A percentile compares a stretch with the other conserved stretches of the same genome.
phyloP scores from a whole-genome alignment of 2,113 vertebrate species.

The Porphyrio hochstetteri region DNA sequence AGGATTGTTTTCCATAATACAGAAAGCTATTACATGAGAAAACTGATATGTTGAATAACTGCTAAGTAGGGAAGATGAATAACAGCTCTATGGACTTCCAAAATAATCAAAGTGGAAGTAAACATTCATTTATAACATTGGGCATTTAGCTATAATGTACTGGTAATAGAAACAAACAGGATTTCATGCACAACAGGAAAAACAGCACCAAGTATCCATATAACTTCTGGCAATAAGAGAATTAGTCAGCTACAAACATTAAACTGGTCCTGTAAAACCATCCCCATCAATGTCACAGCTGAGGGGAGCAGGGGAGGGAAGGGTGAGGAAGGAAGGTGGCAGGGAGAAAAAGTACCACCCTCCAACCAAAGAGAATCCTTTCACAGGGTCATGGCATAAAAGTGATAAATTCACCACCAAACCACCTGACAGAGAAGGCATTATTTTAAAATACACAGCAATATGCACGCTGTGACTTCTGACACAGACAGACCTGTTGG shows the following conservation, averaged over 20 bases:
- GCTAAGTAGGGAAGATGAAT: slow-evolving; percentile 19
- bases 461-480: neutral
- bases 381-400: neutral
- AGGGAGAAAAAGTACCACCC: neutral
- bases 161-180: neutral
- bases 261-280: neutral
- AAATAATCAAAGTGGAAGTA: slow-evolving; percentile 11
- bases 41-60: slow-evolving; percentile 1
- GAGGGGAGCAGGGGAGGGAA: neutral
- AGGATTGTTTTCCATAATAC: slow-evolving; percentile 5
- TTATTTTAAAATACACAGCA: neutral
- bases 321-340: neutral
- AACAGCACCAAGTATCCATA: neutral
- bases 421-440: neutral
- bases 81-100: neutral
- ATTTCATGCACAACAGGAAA: neutral
- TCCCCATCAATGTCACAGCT: neutral
- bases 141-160: neutral
- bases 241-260: neutral
- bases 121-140: neutral
- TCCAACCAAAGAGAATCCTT: neutral
- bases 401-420: neutral
- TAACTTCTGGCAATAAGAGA: neutral
- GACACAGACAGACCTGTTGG: neutral
- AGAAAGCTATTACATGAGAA: slow-evolving; percentile 27